Percentiles rank a stretch among this genome's conserved stretches.
These are phyloP conservation scores for Mola mola DNA, from an alignment of 2,113 vertebrate genomes.

Conservation along the genomic window DNA sequence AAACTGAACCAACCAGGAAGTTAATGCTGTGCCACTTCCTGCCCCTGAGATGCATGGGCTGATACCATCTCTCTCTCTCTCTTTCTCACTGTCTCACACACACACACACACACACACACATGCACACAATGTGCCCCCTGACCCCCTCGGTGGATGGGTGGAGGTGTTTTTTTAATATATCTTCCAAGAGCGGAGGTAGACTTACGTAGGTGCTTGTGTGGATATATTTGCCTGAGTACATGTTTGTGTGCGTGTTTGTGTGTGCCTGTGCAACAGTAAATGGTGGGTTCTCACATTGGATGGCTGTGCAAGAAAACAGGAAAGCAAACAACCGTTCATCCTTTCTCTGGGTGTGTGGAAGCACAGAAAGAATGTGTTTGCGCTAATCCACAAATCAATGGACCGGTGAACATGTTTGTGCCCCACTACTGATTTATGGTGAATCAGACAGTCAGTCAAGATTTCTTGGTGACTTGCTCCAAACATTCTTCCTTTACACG, in stretches of 20 bases:
- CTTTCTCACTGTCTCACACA: conserved; percentile 26
- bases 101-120: conserved; percentile 25
- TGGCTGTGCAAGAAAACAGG: conserved; percentile 64
- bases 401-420: not conserved
- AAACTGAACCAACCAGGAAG: conserved; percentile 61
- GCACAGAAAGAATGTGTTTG: not conserved
- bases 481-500: too few relatives aligned
- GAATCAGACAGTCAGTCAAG: not conserved
- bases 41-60: conserved; percentile 24
- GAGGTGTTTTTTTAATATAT: conserved; percentile 57
- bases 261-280: conserved; percentile 6
- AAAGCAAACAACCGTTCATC: conserved; percentile 50
- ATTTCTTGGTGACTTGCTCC: too few relatives aligned
- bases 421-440: not conserved
- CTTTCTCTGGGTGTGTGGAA: conserved; percentile 12
- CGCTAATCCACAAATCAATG: not conserved
- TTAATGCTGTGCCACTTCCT: conserved; percentile 59
- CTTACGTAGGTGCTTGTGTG: conserved; percentile 30
- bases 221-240: conserved; percentile 1
- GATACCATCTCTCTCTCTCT: conserved; percentile 16
- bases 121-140: not conserved
- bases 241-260: conserved; percentile 30
- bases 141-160: conserved; percentile 58
- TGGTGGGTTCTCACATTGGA: conserved; percentile 21
- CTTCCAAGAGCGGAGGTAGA: conserved; percentile 44